These are phyloP conservation scores for Euplexia lucipara DNA, from an alignment of 2,888 invertebrate species.

Conservation along the genomic window DNA sequence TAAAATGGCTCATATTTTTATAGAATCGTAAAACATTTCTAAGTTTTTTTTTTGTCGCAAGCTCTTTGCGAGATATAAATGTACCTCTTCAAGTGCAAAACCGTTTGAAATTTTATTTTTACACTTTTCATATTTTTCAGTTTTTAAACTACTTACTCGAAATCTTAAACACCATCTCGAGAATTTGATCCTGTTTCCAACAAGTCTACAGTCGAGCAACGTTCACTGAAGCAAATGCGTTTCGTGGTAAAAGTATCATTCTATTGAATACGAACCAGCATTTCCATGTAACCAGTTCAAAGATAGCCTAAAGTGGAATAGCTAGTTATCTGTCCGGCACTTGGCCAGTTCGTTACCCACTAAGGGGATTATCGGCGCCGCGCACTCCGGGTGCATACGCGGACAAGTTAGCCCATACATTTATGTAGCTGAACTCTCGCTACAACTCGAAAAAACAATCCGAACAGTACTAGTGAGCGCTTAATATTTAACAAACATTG, in stretches of 20 bases:
- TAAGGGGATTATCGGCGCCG: constrained; percentile 82
- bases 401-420: constrained; percentile 66
- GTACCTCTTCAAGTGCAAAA: constrained; percentile 31
- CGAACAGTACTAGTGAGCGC: constrained; percentile 22
- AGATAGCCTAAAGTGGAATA: constrained; percentile 76
- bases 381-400: constrained; percentile 58
- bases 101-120: constrained; percentile 37
- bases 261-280: constrained; percentile 40
- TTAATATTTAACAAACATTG: constrained; percentile 47
- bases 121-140: constrained; percentile 27
- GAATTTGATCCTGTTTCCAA: constrained; percentile 1
- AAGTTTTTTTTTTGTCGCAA: constrained; percentile 29
- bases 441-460: constrained; percentile 42
- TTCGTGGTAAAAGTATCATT: constrained; percentile 21
- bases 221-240: constrained; percentile 3
- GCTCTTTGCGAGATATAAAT: constrained; percentile 30
- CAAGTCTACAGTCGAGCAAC: background rate
- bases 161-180: constrained; percentile 6
- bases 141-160: constrained; percentile 33
- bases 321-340: constrained; percentile 77
- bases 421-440: constrained; percentile 50
- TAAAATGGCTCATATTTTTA: constrained; percentile 44
- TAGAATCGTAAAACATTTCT: constrained; percentile 37
- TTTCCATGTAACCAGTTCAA: constrained; percentile 53
- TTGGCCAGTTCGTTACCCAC: constrained; percentile 83